A percentile compares a stretch with the other conserved stretches of the same genome.
Conservation (phyloP, 2,888 invertebrate species). For the Drosophila eohydei region DNA sequence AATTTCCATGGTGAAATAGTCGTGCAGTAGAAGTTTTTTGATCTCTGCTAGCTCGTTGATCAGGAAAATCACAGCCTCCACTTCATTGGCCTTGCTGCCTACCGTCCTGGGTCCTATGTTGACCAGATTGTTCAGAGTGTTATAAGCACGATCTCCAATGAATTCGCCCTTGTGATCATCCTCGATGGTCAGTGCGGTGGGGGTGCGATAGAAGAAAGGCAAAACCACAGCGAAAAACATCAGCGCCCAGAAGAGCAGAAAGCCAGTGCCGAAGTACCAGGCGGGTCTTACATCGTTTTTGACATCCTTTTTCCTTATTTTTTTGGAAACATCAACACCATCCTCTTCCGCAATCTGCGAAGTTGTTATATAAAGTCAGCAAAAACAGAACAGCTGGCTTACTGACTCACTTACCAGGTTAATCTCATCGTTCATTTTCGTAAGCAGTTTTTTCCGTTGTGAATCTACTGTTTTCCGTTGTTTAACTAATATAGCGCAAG, state of each 20-base stretch:
- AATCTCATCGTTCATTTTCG: conserved; percentile 35
- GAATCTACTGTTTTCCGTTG: not conserved
- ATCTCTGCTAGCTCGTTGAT: conserved; percentile 71
- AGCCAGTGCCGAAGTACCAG: conserved; percentile 73
- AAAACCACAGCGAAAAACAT: conserved; percentile 73
- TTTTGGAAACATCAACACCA: not conserved
- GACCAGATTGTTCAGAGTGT: conserved; percentile 18
- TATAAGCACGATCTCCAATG: conserved; percentile 88
- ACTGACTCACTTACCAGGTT: conserved; percentile 12
- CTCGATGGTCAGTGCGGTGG: conserved; percentile 61
- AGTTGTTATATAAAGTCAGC: not conserved
- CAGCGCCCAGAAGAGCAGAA: conserved; percentile 70
- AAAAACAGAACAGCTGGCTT: not conserved
- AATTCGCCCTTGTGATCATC: conserved; percentile 85
- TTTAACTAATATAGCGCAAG: not conserved
- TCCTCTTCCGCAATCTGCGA: conserved; percentile 21
- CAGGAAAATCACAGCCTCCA: conserved; percentile 86
- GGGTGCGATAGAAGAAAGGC: conserved; percentile 67
- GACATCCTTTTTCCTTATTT: not conserved
- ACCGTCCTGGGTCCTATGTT: conserved; percentile 88
- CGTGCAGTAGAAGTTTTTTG: conserved; percentile 58
- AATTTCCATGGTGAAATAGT: conserved; percentile 76
- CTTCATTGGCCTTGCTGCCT: conserved; percentile 91
- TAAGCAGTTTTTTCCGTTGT: not conserved
- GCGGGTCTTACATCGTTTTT: conserved; percentile 15